Evolutionary conservation across 2,113 vertebrate genomes (phyloP).

Genomic region (Bungarus multicinctus): DNA sequence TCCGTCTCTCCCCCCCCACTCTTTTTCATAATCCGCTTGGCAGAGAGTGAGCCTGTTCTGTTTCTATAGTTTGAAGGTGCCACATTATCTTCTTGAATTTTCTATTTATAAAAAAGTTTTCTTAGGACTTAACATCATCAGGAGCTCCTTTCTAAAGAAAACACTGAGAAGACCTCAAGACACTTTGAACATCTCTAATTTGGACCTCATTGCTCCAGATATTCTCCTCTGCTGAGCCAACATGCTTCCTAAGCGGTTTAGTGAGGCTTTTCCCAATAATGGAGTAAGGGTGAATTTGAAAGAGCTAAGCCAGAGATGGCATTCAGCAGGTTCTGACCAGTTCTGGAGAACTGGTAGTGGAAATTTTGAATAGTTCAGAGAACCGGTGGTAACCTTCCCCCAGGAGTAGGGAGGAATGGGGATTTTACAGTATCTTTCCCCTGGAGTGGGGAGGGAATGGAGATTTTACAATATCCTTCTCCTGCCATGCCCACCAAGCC

Average conservation of each 20-base stretch:
- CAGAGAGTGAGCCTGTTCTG: not conserved
- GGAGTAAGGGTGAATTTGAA: not conserved
- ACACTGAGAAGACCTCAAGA: not conserved
- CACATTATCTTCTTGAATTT: not conserved
- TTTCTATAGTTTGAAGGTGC: not conserved
- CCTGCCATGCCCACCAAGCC: too few relatives aligned
- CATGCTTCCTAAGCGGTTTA: not conserved
- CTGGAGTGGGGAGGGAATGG: too few relatives aligned
- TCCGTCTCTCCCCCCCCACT: not conserved
- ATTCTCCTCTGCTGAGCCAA: not conserved
- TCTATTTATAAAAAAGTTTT: not conserved
- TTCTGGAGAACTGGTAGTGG: too few relatives aligned
- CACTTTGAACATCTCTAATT: not conserved
- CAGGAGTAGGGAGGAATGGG: too few relatives aligned
- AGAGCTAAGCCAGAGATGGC: too few relatives aligned
- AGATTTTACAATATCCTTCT: too few relatives aligned
- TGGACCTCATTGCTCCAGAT: not conserved
- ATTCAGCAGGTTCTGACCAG: too few relatives aligned
- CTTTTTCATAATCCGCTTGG: not conserved
- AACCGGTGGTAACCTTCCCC: too few relatives aligned
- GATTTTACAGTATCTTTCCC: too few relatives aligned
- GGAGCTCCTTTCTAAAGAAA: not conserved
- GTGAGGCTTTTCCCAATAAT: not conserved
- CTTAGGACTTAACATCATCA: not conserved
- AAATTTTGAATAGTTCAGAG: too few relatives aligned